Evolutionary conservation across 2,113 vertebrate species (phyloP).

Genomic region (Erythrocercus mccallii): DNA sequence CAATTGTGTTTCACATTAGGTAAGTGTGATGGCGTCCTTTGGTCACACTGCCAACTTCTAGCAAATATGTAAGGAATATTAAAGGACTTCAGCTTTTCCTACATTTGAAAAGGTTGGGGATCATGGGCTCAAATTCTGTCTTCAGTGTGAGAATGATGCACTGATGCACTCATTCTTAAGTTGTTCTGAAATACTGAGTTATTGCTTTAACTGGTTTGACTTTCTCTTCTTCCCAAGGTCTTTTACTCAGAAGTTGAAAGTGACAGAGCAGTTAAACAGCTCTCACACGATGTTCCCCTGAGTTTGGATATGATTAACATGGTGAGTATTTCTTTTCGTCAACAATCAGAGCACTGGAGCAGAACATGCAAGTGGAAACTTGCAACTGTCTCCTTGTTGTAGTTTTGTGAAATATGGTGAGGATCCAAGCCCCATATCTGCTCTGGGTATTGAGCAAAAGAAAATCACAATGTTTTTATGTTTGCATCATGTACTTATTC

Average conservation of each 20-base stretch:
- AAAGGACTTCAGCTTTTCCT: neutral
- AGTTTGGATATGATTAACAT: conserved; percentile 76
- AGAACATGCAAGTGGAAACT: neutral
- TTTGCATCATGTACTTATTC: neutral
- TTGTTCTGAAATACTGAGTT: neutral
- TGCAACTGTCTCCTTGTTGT: neutral
- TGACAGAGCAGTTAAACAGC: conserved; percentile 69
- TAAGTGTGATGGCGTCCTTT: neutral
- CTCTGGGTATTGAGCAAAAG: neutral
- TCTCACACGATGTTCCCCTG: conserved; percentile 75
- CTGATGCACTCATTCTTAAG: neutral
- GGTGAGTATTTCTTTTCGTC: conserved; percentile 75
- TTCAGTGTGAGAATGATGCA: neutral
- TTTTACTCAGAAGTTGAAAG: conserved; percentile 84
- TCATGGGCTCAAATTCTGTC: neutral
- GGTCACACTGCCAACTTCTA: neutral
- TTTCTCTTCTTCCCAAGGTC: conserved; percentile 73
- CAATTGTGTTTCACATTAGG: neutral
- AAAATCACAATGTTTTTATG: neutral
- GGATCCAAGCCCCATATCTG: neutral
- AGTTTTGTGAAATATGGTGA: neutral
- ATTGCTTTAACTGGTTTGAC: neutral
- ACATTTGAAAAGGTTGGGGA: neutral
- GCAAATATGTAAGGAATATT: neutral
- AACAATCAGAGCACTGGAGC: neutral